phyloP scores from a whole-genome alignment of 2,888 invertebrate species.

The Helicoverpa assulta region DNA sequence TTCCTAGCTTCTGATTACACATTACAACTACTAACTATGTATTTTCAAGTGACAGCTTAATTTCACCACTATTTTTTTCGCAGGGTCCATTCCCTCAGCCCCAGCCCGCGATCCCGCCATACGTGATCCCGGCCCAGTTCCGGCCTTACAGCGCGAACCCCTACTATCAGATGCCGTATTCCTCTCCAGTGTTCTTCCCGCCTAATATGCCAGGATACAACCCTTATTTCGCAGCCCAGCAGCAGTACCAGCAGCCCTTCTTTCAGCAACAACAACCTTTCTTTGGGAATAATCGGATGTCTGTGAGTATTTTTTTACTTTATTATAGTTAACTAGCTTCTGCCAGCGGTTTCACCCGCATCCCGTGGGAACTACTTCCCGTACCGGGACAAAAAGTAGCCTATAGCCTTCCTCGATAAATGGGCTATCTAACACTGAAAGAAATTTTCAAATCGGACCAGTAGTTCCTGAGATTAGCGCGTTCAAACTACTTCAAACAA shows the following conservation, averaged over 20 bases:
- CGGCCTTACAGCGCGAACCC: slow-evolving; percentile 85
- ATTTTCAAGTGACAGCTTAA: not conserved
- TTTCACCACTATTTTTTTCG: slow-evolving; percentile 15
- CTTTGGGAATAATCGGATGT: slow-evolving; percentile 86
- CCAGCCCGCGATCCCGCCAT: slow-evolving; percentile 74
- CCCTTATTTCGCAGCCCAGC: slow-evolving; percentile 81
- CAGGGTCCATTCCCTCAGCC: slow-evolving; percentile 75
- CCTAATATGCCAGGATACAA: slow-evolving; percentile 77
- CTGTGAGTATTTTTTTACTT: slow-evolving; percentile 84
- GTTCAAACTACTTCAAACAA: no score
- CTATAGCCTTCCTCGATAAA: no score
- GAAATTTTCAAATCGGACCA: no score
- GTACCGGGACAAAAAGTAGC: no score
- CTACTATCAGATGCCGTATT: slow-evolving; percentile 88
- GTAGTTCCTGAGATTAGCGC: no score
- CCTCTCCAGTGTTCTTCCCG: slow-evolving; percentile 82
- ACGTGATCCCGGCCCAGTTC: slow-evolving; percentile 82
- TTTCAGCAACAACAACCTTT: slow-evolving; percentile 80
- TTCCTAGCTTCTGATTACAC: no score
- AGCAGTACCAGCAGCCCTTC: slow-evolving; percentile 77
- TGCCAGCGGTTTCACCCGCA: no score
- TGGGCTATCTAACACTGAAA: no score
- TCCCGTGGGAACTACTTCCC: no score
- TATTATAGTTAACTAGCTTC: no score
- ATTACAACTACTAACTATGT: not conserved